These are phyloP conservation scores for Nematolebias whitei DNA, from an alignment of 2,113 vertebrate genomes.

Conservation along the genomic window DNA sequence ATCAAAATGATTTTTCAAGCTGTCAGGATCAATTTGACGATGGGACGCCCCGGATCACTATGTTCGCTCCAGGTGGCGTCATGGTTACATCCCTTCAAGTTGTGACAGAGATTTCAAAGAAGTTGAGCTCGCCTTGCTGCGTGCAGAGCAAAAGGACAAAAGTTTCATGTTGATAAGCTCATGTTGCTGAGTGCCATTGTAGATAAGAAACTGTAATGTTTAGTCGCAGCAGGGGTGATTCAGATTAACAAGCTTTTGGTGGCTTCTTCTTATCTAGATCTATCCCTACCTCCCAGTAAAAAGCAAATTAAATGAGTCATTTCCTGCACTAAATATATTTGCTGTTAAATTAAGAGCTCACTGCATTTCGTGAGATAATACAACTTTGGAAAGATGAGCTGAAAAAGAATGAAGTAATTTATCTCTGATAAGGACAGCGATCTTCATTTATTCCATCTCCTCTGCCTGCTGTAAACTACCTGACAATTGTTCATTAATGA, in stretches of 20 bases:
- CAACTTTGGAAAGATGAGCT: constrained; percentile 73
- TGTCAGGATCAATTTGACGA: constrained; percentile 17
- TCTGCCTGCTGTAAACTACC: constrained; percentile 97
- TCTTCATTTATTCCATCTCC: constrained; percentile 95
- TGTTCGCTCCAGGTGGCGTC: constrained; percentile 1
- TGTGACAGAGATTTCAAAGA: neutral
- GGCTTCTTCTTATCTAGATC: constrained; percentile 84
- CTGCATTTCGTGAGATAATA: constrained; percentile 90
- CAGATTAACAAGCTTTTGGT: constrained; percentile 85
- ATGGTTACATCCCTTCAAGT: constrained; percentile 14
- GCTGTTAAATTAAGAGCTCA: constrained; percentile 83
- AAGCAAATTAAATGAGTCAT: constrained; percentile 88
- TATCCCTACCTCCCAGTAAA: constrained; percentile 82
- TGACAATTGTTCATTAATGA: constrained; percentile 99
- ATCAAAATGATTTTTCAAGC: constrained; percentile 34
- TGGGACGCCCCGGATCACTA: constrained; percentile 16
- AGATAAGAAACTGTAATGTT: constrained; percentile 87
- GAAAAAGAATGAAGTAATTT: constrained; percentile 94
- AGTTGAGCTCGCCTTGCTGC: neutral
- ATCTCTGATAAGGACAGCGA: constrained; percentile 89
- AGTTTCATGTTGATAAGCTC: constrained; percentile 27
- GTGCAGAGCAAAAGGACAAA: constrained; percentile 11
- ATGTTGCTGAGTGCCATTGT: constrained; percentile 68
- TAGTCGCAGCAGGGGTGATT: constrained; percentile 85
- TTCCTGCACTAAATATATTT: constrained; percentile 87